Evolutionary conservation across 2,888 invertebrate species (phyloP), one percentile per base, ranked within the genome.

Genomic region (Stegana nigrithorax): DNA sequence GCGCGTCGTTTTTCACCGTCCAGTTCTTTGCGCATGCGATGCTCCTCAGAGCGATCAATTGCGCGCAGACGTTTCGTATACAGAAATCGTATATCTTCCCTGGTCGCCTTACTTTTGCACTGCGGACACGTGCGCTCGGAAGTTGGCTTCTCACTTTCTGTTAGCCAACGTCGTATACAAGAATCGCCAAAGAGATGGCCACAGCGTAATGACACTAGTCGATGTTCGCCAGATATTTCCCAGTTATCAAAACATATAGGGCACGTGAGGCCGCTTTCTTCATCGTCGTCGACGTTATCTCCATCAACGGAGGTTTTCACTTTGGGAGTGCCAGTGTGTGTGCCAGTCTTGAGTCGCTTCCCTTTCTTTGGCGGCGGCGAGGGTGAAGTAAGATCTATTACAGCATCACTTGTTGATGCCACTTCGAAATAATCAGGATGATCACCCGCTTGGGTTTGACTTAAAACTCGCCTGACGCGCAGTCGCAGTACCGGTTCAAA

Each of bases 111-210:
- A 36, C 89, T 88, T 82, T 97, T 97, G 82, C 97, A 97, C 17
- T 95, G 93, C 0, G 97, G 97, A 82, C 97, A 97, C 0, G 89
- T 87, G 59, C 90, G 88, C 66, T 82, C 55, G 72, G 86, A 75
- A 1, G 82, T 79, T 59, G 82, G 82, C 0, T 78, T 73, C 4
- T 70, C 67, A 17, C 82, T 82, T 55, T 85, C 84, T 3, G 63
- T 50, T 1, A 86, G 63, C 86, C 87, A 89, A 65, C 84, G 84
- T 1, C 82, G 81, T 58, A 85, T 88, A 81, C 97, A 97, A 17
- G 88, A 88, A 0, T 90, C 86, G 0, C 98, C 98, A 84, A 96
- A 98, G 6, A 97, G 85, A 86, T 98, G 98, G 0, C 98, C 98
- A 84, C 98, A 98, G 78, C 91, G 91, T 7, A 98, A 86, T 0